Evolutionary conservation across 2,797 vertebrate species (phyloP).

Genomic region (Helostoma temminkii): DNA sequence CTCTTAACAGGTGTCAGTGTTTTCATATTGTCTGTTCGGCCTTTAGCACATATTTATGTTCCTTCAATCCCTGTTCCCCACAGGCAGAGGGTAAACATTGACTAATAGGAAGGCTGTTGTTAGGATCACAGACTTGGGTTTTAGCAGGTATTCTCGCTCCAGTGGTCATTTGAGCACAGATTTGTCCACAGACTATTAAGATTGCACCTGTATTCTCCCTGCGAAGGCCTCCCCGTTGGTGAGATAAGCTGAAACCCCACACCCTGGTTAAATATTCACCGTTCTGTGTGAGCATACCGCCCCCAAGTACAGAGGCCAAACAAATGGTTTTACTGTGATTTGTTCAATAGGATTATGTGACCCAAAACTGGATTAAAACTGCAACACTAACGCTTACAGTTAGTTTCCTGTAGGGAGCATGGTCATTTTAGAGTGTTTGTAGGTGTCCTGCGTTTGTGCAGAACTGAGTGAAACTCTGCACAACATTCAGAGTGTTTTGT

Average conservation of each 20-base stretch:
- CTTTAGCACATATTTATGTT: too few relatives aligned
- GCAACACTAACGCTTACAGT: conserved; percentile 34
- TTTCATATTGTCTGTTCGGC: too few relatives aligned
- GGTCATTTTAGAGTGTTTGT: conserved; percentile 24
- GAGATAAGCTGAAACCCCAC: conserved; percentile 67
- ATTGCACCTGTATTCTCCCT: conserved; percentile 27
- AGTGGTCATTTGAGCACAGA: conserved; percentile 19
- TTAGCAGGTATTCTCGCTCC: conserved; percentile 20
- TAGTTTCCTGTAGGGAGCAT: conserved; percentile 15
- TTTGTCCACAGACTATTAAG: conserved; percentile 18
- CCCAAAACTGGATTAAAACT: conserved; percentile 48
- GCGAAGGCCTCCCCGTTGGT: conserved; percentile 31
- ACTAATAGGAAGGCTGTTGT: conserved; percentile 45
- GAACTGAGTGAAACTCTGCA: conserved; percentile 9
- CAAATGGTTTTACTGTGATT: conserved; percentile 64
- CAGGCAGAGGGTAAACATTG: conserved; percentile 66
- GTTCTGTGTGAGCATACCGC: conserved; percentile 39
- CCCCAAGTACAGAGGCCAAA: conserved; percentile 61
- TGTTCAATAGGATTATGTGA: conserved; percentile 57
- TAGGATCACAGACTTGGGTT: conserved; percentile 42
- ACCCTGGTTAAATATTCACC: conserved; percentile 78
- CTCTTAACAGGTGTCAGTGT: too few relatives aligned
- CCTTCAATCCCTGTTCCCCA: conserved; percentile 24
- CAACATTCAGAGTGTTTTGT: conserved; percentile 5
- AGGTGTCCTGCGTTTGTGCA: conserved; percentile 35